Conservation (phyloP, 2,888 invertebrate species). For the Xestia sexstrigata region DNA sequence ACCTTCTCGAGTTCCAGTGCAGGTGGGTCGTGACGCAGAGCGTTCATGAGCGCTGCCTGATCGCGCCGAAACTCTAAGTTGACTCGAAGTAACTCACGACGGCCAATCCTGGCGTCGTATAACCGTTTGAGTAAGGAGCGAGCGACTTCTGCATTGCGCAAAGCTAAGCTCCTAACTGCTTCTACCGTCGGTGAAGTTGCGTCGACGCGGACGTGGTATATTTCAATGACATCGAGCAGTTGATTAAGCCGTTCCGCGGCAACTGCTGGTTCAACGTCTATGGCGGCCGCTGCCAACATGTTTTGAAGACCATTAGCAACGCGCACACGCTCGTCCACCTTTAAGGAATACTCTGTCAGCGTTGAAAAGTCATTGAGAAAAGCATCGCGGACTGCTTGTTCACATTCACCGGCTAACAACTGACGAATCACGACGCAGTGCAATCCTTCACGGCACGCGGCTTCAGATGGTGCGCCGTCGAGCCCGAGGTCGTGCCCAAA, state of each 20-base stretch:
- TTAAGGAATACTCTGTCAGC: slow-evolving; percentile 75
- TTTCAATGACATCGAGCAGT: slow-evolving; percentile 71
- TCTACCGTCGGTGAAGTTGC: slow-evolving; percentile 66
- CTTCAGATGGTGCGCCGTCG: slow-evolving; percentile 74
- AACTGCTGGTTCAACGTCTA: slow-evolving; percentile 46
- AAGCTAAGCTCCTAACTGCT: slow-evolving; percentile 66
- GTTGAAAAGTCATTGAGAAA: slow-evolving; percentile 75
- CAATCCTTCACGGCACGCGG: slow-evolving; percentile 78
- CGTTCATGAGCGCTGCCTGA: slow-evolving; percentile 79
- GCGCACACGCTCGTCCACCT: slow-evolving; percentile 66
- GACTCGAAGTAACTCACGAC: slow-evolving; percentile 73
- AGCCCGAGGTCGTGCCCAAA: slow-evolving; percentile 79
- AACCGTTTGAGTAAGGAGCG: slow-evolving; percentile 68
- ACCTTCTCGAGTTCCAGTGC: slow-evolving; percentile 67
- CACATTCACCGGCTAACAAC: slow-evolving; percentile 67
- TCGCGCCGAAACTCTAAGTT: slow-evolving; percentile 72
- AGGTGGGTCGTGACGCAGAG: slow-evolving; percentile 74
- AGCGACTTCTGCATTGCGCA: slow-evolving; percentile 60
- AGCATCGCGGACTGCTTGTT: slow-evolving; percentile 63
- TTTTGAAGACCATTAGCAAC: slow-evolving; percentile 66
- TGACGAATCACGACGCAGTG: slow-evolving; percentile 79
- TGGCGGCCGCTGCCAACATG: slow-evolving; percentile 67
- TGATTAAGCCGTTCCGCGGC: slow-evolving; percentile 59
- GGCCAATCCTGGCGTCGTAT: slow-evolving; percentile 72
- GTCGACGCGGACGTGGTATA: slow-evolving; percentile 68